Percentiles rank a stretch among this genome's conserved stretches.
phyloP scores from a whole-genome alignment of 2,113 vertebrate genomes.

The Asarcornis scutulata region DNA sequence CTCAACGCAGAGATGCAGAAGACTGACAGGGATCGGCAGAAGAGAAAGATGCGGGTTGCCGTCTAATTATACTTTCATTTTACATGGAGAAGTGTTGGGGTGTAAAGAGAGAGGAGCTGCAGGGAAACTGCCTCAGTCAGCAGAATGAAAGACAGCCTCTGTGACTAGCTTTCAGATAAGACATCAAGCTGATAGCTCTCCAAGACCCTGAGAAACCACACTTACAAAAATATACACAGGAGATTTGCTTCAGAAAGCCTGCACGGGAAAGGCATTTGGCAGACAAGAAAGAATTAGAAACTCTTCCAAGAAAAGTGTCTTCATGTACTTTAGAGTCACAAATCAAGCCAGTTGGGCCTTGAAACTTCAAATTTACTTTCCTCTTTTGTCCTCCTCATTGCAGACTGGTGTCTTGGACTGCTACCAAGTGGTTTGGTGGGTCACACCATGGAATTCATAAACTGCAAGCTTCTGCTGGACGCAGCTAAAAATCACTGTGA shows the following conservation, averaged over 20 bases:
- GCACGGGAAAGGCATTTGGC: constrained; percentile 43
- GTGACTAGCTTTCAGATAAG: constrained; percentile 52
- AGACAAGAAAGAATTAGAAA: constrained; percentile 22
- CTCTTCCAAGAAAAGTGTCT: constrained; percentile 39
- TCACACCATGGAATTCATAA: background rate
- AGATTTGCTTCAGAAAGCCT: background rate
- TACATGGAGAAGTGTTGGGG: background rate
- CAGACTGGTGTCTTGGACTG: constrained; percentile 25
- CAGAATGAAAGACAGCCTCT: constrained; percentile 44
- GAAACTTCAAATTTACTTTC: constrained; percentile 54
- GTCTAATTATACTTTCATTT: constrained; percentile 22
- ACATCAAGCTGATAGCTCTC: constrained; percentile 59
- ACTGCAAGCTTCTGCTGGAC: background rate
- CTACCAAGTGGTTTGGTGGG: constrained; percentile 24
- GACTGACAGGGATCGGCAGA: background rate
- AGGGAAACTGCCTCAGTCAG: constrained; percentile 33
- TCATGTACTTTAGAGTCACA: constrained; percentile 12
- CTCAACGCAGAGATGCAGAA: background rate
- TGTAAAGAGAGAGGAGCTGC: constrained; percentile 16
- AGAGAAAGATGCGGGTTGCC: background rate
- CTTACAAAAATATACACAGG: constrained; percentile 59
- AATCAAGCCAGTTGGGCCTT: constrained; percentile 20
- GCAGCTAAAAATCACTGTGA: background rate
- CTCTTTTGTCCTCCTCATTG: constrained; percentile 46
- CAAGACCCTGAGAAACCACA: constrained; percentile 61